Evolutionary conservation across 2,888 invertebrate genomes (phyloP).

Genomic region (Tholera decimalis): DNA sequence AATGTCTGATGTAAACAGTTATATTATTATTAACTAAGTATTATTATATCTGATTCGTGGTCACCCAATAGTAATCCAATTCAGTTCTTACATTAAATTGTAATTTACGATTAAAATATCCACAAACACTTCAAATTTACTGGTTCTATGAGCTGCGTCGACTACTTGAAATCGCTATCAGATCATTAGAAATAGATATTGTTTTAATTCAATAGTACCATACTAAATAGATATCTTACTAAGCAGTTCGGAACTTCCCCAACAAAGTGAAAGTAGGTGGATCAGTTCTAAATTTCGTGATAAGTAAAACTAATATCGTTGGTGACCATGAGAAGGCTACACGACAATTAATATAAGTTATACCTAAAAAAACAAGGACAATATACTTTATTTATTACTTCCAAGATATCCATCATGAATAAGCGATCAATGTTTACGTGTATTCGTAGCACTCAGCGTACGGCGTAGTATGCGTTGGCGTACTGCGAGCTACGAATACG

Average conservation of each 20-base stretch:
- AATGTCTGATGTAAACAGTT: too few species aligned
- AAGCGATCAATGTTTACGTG: slow-evolving; percentile 40
- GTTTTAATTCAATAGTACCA: slow-evolving; percentile 18
- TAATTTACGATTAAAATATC: background rate
- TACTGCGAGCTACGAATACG: slow-evolving; percentile 53
- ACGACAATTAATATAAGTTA: slow-evolving; percentile 42
- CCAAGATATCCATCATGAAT: slow-evolving; percentile 42
- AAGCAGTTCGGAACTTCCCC: slow-evolving; percentile 30
- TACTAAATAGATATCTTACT: slow-evolving; percentile 2
- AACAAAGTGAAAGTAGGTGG: slow-evolving; percentile 34
- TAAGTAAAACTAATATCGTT: slow-evolving; percentile 38
- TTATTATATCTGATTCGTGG: too few species aligned
- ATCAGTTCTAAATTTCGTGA: slow-evolving; percentile 29
- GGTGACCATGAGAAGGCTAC: slow-evolving; percentile 21
- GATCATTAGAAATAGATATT: slow-evolving; percentile 13
- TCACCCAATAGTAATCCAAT: background rate
- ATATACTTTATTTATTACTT: slow-evolving; percentile 37
- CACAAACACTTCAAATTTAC: background rate
- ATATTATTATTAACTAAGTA: too few species aligned
- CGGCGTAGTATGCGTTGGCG: slow-evolving; percentile 64
- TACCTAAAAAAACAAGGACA: slow-evolving; percentile 26
- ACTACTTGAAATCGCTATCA: background rate
- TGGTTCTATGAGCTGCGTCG: background rate
- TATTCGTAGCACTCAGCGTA: slow-evolving; percentile 61
- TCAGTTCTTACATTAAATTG: background rate